Conservation (phyloP, 2,888 invertebrate species). For the Latheticus oryzae region DNA sequence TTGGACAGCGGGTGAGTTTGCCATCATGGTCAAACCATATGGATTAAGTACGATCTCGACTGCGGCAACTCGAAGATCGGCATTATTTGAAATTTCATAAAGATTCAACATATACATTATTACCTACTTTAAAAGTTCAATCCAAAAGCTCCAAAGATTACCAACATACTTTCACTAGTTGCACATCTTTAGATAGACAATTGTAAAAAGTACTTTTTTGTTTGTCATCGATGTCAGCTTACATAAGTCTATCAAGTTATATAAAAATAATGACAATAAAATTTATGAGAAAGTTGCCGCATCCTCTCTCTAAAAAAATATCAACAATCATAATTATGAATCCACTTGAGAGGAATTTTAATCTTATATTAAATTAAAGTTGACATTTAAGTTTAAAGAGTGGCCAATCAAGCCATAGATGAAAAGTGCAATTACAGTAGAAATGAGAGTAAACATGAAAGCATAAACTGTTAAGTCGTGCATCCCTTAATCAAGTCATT, state of each 20-base stretch:
- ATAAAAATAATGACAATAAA: slow-evolving; percentile 4
- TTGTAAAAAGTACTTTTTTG: slow-evolving; percentile 30
- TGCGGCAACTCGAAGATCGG: slow-evolving; percentile 30
- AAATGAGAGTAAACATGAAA: slow-evolving; percentile 30
- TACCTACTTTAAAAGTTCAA: slow-evolving; percentile 58
- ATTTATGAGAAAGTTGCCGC: too few relatives aligned
- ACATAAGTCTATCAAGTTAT: slow-evolving; percentile 6
- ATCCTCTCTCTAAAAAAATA: too few relatives aligned
- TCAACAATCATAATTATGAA: slow-evolving; percentile 17
- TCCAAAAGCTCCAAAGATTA: slow-evolving; percentile 42
- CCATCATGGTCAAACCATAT: background rate
- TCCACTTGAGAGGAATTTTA: slow-evolving; percentile 22
- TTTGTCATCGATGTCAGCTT: slow-evolving; percentile 26
- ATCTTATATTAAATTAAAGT: slow-evolving; percentile 13
- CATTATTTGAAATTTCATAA: slow-evolving; percentile 42
- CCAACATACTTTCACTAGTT: slow-evolving; percentile 45
- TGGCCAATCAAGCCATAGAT: slow-evolving; percentile 21
- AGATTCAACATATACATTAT: slow-evolving; percentile 50
- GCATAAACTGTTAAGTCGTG: slow-evolving; percentile 17
- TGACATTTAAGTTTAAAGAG: slow-evolving; percentile 26
- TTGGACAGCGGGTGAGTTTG: slow-evolving; percentile 50
- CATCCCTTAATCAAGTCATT: slow-evolving; percentile 18
- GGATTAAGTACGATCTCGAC: slow-evolving; percentile 13
- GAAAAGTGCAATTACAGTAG: slow-evolving; percentile 23
- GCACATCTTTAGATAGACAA: slow-evolving; percentile 31